Evolutionary conservation across 2,113 vertebrate species (phyloP), one percentile per base, ranked within the genome.

Genomic region (Rallus limicola): DNA sequence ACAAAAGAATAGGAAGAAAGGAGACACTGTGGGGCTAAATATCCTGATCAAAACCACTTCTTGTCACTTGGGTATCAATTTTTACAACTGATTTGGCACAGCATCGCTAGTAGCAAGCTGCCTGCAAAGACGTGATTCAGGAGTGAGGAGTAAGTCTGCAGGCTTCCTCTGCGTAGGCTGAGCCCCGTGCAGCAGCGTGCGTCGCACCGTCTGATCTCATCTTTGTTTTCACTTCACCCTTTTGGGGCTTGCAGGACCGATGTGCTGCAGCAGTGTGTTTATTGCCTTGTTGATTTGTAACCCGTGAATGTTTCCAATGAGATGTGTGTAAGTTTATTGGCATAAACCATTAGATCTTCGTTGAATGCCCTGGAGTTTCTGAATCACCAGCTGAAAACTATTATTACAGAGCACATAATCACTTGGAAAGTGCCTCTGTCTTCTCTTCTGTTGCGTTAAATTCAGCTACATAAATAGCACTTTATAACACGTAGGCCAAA

Each of bases 1-100:
- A 94, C 85, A 90, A 74, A 94, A 80, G 85, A 72, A 92, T 16
- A 36, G 78, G 48, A 82, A 86, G 91, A 92, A 58, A 79, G 42
- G 86, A 86, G 24, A 59, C 76, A 56, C 50, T n/a, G 42, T 38
- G 40, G 94, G 72, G 84, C 81, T 90, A 93, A 93, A 95, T 77
- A 93, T 29, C 80, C 82, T 52, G 59, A 95, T 76, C 82, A 83
- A 69, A 94, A 78, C 82, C 42, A 67, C 67, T 94, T 90, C 92
- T 90, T 90, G 76, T 90, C 88, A 90, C 83, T 75, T 82, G 82
- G 31, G 88, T 95, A 92, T 92, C 92, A 90, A 31, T 95, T 96
- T 93, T 91, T 90, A 96, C 88, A 88, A 82, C 53, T 96, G 82
- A 96, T 95, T 83, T 95, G 86, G 53, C 58, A 85, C 56, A 93